These are phyloP conservation scores for Bombylius discolor DNA, from an alignment of 2,888 invertebrate species.

Conservation along the genomic window DNA sequence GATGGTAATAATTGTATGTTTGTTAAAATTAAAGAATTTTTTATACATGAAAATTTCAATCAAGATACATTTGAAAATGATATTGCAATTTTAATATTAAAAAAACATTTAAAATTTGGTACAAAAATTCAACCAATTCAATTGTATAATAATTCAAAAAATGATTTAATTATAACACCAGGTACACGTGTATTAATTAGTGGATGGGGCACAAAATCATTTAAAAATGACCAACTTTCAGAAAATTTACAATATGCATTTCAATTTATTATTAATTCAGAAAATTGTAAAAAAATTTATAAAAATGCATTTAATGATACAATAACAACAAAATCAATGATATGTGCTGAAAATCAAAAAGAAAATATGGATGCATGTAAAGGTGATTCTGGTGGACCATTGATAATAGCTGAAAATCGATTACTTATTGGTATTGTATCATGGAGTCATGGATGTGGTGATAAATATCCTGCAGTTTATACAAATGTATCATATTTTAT, in stretches of 20 bases:
- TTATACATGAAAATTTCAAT: not conserved
- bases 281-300: not conserved
- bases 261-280: not conserved
- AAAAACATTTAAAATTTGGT: conserved; percentile 26
- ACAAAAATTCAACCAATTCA: conserved; percentile 24
- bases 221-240: not conserved
- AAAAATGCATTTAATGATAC: not conserved
- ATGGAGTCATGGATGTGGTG: not conserved
- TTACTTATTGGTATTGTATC: not conserved
- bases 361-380: not conserved
- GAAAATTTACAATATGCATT: not conserved
- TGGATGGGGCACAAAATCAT: not conserved
- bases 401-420: not conserved
- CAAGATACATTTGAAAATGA: not conserved
- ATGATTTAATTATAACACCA: not conserved
- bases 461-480: not conserved
- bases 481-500: not conserved
- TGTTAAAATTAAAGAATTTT: not conserved
- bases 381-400: not conserved
- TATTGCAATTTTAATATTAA: not conserved
- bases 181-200: not conserved
- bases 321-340: not conserved
- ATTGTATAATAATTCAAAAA: too few relatives aligned
- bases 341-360: not conserved
- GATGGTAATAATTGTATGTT: not conserved